These are phyloP conservation scores for Tragopan temminckii DNA, from an alignment of 2,797 vertebrate species.

Conservation along the genomic window DNA sequence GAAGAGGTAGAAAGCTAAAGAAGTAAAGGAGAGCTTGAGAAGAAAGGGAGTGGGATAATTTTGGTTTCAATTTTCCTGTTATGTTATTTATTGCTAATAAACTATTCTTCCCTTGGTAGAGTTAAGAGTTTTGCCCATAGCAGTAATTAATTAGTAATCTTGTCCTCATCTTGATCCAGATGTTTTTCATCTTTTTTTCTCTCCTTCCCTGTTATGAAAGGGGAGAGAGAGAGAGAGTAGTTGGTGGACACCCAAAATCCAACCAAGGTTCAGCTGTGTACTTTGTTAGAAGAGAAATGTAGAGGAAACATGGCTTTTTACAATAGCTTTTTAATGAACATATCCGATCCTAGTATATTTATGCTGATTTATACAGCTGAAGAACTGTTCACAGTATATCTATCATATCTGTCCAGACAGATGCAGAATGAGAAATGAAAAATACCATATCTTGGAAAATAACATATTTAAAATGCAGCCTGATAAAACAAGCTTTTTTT, in stretches of 20 bases:
- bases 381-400: neutral
- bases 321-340: neutral
- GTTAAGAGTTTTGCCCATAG: neutral
- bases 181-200: neutral
- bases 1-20: too few relatives aligned
- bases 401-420: neutral
- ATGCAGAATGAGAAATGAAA: neutral
- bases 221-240: neutral
- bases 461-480: neutral
- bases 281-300: fast-evolving
- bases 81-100: too few relatives aligned
- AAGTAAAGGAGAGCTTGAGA: too few relatives aligned
- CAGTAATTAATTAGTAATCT: neutral
- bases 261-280: neutral
- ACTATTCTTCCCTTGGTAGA: too few relatives aligned
- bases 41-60: too few relatives aligned
- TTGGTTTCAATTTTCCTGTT: too few relatives aligned
- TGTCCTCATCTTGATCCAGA: neutral
- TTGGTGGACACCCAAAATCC: neutral
- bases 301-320: neutral
- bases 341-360: neutral
- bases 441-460: neutral
- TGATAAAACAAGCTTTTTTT: neutral
- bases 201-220: neutral
- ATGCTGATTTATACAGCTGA: neutral